phyloP scores from a whole-genome alignment of 2,888 invertebrate species.

The Leptopterna dolabrata region DNA sequence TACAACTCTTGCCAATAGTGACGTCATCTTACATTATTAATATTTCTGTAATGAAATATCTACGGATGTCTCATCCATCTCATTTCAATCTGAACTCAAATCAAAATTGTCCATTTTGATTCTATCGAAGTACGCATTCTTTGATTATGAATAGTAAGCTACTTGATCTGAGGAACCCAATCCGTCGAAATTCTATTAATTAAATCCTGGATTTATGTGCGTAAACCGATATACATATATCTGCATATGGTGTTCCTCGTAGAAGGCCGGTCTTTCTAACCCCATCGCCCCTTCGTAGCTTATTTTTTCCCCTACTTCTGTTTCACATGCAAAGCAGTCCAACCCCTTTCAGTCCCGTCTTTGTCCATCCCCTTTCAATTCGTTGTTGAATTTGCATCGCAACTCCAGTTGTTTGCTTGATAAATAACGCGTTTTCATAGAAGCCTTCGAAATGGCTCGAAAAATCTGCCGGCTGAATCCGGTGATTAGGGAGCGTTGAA shows the following conservation, averaged over 20 bases:
- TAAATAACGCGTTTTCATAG: constrained; percentile 53
- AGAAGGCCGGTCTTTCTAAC: background rate
- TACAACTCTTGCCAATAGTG: too few species aligned
- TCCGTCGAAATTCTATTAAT: too few species aligned
- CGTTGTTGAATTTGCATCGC: constrained; percentile 48
- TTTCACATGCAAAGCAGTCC: constrained; percentile 47
- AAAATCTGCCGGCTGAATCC: constrained; percentile 16
- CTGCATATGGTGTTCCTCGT: background rate
- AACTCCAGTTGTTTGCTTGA: constrained; percentile 50
- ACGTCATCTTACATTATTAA: too few species aligned
- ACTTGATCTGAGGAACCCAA: too few species aligned
- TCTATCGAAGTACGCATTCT: too few species aligned
- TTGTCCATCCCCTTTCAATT: constrained; percentile 35
- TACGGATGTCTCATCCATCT: too few species aligned
- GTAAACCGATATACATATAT: background rate
- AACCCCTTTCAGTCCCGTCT: constrained; percentile 31
- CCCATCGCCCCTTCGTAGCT: background rate
- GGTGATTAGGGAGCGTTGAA: constrained; percentile 31
- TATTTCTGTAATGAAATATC: too few species aligned
- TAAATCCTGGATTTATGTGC: too few species aligned
- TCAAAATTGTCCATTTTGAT: too few species aligned
- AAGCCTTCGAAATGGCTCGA: background rate
- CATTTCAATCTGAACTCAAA: too few species aligned
- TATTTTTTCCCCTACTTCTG: background rate
- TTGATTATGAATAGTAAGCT: too few species aligned